Evolutionary conservation across 2,797 vertebrate species (phyloP), one percentile per base, ranked within the genome.

Genomic region (Tokudaia tokunoshimensis): DNA sequence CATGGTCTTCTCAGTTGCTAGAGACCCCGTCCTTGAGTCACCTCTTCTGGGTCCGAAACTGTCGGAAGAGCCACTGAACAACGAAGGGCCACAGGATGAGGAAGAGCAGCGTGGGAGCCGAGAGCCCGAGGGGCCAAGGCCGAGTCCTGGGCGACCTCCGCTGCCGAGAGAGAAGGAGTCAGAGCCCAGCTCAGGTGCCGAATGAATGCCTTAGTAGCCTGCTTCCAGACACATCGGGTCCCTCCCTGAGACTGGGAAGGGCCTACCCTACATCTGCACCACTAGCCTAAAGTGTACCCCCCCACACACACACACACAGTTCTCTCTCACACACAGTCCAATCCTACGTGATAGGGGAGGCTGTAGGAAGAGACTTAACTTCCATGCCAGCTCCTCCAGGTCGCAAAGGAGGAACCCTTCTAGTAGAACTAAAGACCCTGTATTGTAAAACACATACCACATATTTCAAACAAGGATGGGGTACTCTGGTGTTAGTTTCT

Each of bases 51-150:
- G 96, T 97, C 89, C 98, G 98, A 97, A 98, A 98, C 95, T 99
- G 98, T 96, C 98, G 97, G 88, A 99, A 97, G 92, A 99, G 97
- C 97, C 99, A 99, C 98, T 99, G 99, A 92, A 99, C 99, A 1
- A 99, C 59, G 70, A 99, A 99, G 34, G 99, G 99, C 99, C 99
- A 99, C 86, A 99, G 76, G 94, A 99, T 44, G 92, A 99, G 98
- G 97, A 99, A 99, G 79, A 99, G 95, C 34, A 99, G 89, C 0
- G 99, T 99, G 84, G 90, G 98, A 0, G 97, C 98, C 0, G 99
- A 99, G 92, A 98, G 94, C 0, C 98, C 96, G 57, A 99, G 98
- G 1, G 99, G 98, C 99, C 99, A 98, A 37, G 97, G 98, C 91
- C 94, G 97, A 7, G 96, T 96, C 55, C 98, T 98, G 99, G 99